phyloP scores from a whole-genome alignment of 2,113 vertebrate species.

The Arenaria interpres region DNA sequence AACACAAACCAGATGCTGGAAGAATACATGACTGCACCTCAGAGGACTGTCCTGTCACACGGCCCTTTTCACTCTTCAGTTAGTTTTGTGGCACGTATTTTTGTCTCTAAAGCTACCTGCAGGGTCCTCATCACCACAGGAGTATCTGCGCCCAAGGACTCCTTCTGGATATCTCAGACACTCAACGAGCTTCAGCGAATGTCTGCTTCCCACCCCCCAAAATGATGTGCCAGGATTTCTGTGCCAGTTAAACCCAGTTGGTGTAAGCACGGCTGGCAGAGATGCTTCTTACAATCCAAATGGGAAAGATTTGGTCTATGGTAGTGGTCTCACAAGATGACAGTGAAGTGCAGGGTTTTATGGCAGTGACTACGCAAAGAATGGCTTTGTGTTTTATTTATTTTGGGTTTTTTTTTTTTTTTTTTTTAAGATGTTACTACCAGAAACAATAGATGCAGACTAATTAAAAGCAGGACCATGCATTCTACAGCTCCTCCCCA shows the following conservation, averaged over 20 bases:
- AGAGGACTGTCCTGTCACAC: background rate
- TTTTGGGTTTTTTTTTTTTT: background rate
- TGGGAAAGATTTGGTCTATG: background rate
- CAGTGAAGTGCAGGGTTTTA: background rate
- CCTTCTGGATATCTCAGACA: background rate
- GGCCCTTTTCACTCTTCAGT: background rate
- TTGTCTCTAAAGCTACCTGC: background rate
- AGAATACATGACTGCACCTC: background rate
- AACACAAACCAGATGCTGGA: background rate
- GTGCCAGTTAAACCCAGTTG: background rate
- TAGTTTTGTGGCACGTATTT: background rate
- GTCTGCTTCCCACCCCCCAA: background rate
- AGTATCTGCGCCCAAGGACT: background rate
- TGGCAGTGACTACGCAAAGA: background rate
- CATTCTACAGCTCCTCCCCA: background rate
- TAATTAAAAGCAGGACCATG: conserved; percentile 30
- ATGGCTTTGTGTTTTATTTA: background rate
- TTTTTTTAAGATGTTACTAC: background rate
- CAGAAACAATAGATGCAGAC: conserved; percentile 19
- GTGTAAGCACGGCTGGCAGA: background rate
- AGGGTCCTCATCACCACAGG: background rate
- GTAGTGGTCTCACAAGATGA: background rate
- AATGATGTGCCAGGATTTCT: rapidly evolving
- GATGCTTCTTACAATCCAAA: background rate
- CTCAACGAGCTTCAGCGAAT: rapidly evolving